phyloP scores from a whole-genome alignment of 2,888 invertebrate genomes.

The Bibio marci region DNA sequence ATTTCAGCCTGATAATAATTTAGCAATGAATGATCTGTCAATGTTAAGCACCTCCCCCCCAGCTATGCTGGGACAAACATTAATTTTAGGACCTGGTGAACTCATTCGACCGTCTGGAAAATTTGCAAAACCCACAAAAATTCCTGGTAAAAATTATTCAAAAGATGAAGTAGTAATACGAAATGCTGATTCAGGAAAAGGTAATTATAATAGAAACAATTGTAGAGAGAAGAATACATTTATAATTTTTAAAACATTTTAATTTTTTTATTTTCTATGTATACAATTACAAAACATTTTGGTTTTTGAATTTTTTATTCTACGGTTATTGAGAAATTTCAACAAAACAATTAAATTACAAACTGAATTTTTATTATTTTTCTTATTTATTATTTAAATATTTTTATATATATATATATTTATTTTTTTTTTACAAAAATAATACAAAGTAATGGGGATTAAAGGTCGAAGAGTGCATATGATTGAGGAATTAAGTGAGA shows the following conservation, averaged over 20 bases:
- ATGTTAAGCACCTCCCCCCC: slow-evolving; percentile 38
- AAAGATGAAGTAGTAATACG: slow-evolving; percentile 91
- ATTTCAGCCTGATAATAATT: slow-evolving; percentile 13
- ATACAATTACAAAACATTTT: too few species aligned
- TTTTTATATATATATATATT: too few species aligned
- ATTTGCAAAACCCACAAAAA: slow-evolving; percentile 73
- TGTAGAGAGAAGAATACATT: too few species aligned
- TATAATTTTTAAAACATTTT: too few species aligned
- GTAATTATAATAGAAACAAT: too few species aligned
- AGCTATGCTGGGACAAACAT: slow-evolving; percentile 27
- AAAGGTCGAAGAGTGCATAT: slow-evolving; percentile 95
- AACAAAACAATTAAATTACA: too few species aligned
- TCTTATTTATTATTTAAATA: too few species aligned
- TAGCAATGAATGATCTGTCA: slow-evolving; percentile 17
- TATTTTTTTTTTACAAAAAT: slow-evolving; percentile 13
- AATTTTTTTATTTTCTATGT: too few species aligned
- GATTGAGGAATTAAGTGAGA: slow-evolving; percentile 97
- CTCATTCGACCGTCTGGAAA: slow-evolving; percentile 77
- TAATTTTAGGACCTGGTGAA: slow-evolving; percentile 61
- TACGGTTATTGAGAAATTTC: too few species aligned
- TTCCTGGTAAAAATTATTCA: slow-evolving; percentile 83
- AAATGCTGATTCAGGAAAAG: slow-evolving; percentile 92
- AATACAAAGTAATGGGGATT: slow-evolving; percentile 98
- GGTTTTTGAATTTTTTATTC: too few species aligned
- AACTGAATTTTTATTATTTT: too few species aligned